Base-by-base conservation (phyloP, 1,140 invertebrate species). In the Coelopa frigida region DNA sequence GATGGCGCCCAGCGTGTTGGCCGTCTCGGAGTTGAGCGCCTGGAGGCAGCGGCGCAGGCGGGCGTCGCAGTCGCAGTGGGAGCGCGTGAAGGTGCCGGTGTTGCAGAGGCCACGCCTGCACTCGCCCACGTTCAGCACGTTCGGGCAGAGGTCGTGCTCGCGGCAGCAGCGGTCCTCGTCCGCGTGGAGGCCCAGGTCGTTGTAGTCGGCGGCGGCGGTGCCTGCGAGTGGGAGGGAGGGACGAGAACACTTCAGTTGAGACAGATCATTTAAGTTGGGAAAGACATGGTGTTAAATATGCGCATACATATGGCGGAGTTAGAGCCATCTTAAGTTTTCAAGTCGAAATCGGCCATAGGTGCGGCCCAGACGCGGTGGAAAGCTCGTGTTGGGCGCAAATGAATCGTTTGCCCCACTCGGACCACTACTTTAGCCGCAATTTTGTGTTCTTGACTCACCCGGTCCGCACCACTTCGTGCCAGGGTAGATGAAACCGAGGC, bases 391-490 rank as follows among this genome's bases (percentile, higher is more conserved):
- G n/a, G n/a, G n/a, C n/a, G n/a, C n/a, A n/a, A n/a, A 42, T 18
- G 10, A 24, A 31, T 20, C 8, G 5, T 23, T 18, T 2, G 20
- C 3, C 15, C 8, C 5, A 6, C 32, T 17, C 21, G 6, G 22
- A 12, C 15, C 1, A 22, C 4, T 7, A 22, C 7, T 10, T 37
- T 11, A 38, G 26, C 22, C 3, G 5, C n/a, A 5, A 21, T 5
- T 22, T 44, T 46, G 27, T 17, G 7, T 4, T 12, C 10, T 24
- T 11, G 11, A 39, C 26, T 53, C 51, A 52, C 82, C 83, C 3
- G 81, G 79, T 8, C 85, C 85, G 53, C 83, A 85, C 83, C 83
- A 85, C 56, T 84, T 82, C 0, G 83, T 85, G 0, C 82, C 83
- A 50, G 75, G 72, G 54, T 78, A 78, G 24, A 78, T 64, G 46